These are phyloP conservation scores for Cotesia chilonis DNA, from an alignment of 1,140 invertebrate species.

Conservation along the genomic window DNA sequence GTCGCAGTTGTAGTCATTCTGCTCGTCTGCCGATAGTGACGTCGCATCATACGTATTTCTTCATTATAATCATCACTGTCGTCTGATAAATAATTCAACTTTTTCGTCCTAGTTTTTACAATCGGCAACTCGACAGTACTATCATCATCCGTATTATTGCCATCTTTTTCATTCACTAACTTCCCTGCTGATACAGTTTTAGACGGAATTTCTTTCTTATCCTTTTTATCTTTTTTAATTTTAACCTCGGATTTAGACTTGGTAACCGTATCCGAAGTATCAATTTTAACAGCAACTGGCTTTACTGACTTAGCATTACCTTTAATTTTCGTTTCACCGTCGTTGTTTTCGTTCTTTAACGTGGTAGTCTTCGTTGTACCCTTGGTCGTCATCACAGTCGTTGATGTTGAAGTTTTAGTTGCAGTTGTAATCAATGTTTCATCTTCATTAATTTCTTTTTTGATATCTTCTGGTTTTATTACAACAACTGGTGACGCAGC, in stretches of 20 bases:
- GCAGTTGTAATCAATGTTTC: background rate
- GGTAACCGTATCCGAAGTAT: too few species aligned
- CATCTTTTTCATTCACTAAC: slow-evolving; percentile 35
- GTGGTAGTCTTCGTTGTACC: too few species aligned
- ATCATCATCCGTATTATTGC: slow-evolving; percentile 47
- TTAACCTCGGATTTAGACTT: slow-evolving; percentile 33
- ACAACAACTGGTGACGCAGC: slow-evolving; percentile 26
- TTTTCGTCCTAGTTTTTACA: slow-evolving; percentile 48
- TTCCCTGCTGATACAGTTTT: slow-evolving; percentile 43
- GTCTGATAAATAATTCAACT: background rate
- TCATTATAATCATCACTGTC: too few species aligned
- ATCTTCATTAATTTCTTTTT: slow-evolving; percentile 48
- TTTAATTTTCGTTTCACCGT: slow-evolving; percentile 13
- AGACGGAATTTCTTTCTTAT: slow-evolving; percentile 9
- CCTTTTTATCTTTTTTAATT: slow-evolving; percentile 38
- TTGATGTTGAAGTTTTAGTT: background rate
- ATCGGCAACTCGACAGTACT: slow-evolving; percentile 60
- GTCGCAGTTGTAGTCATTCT: background rate
- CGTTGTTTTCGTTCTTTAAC: too few species aligned
- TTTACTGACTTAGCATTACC: slow-evolving; percentile 8
- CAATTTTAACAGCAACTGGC: too few species aligned
- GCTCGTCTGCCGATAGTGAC: too few species aligned
- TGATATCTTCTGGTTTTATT: slow-evolving; percentile 55
- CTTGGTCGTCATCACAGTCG: too few species aligned
- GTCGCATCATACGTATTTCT: too few species aligned